Evolutionary conservation across 2,888 invertebrate genomes (phyloP).

Genomic region (Lithophane semibrunnea): DNA sequence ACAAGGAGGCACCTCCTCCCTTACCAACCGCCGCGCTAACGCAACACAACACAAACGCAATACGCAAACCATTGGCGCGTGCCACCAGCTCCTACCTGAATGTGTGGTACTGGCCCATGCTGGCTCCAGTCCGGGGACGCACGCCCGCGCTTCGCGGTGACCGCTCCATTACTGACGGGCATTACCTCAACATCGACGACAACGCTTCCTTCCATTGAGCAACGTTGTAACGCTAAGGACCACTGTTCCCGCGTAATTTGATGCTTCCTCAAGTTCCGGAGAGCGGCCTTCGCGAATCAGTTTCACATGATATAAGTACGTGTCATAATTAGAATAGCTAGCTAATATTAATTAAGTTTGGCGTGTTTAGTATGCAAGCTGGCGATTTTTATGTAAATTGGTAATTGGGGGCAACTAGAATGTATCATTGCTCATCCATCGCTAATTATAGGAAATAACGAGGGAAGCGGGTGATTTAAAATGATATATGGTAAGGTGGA

Average conservation of each 20-base stretch:
- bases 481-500: too few relatives aligned
- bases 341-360: slow-evolving; percentile 48
- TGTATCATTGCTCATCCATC: slow-evolving; percentile 35
- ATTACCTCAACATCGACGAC: slow-evolving; percentile 55
- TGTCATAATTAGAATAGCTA: slow-evolving; percentile 56
- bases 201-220: slow-evolving; percentile 77
- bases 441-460: slow-evolving; percentile 7
- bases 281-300: slow-evolving; percentile 69
- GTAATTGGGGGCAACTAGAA: slow-evolving; percentile 32
- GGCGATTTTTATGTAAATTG: slow-evolving; percentile 31
- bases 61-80: slow-evolving; percentile 47
- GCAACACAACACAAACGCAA: slow-evolving; percentile 60
- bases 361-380: slow-evolving; percentile 28
- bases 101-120: slow-evolving; percentile 63
- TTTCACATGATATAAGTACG: slow-evolving; percentile 65
- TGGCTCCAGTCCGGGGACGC: slow-evolving; percentile 54
- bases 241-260: slow-evolving; percentile 60
- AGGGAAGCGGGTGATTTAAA: slow-evolving; percentile 10
- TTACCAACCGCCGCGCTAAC: slow-evolving; percentile 36
- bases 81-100: slow-evolving; percentile 61
- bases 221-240: slow-evolving; percentile 64
- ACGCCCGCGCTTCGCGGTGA: slow-evolving; percentile 62
- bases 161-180: slow-evolving; percentile 61
- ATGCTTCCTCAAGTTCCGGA: slow-evolving; percentile 72
- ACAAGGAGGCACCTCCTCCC: slow-evolving; percentile 41